A percentile compares a stretch with the other conserved stretches of the same genome.
phyloP scores from a whole-genome alignment of 2,113 vertebrate genomes.

The Progne subis region DNA sequence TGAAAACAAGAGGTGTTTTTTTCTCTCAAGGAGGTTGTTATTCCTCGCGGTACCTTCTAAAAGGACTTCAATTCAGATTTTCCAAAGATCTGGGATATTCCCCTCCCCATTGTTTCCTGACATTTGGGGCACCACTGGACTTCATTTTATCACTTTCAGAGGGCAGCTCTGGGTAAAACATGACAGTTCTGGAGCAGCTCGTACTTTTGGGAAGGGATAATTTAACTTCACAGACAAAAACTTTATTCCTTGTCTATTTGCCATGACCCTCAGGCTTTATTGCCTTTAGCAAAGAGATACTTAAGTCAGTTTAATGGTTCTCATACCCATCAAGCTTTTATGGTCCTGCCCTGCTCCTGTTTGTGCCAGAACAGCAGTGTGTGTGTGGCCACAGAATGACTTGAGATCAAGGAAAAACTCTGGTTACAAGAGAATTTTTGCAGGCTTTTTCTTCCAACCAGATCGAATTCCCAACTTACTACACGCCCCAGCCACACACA shows the following conservation, averaged over 20 bases:
- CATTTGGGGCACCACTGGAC: neutral
- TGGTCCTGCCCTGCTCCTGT: neutral
- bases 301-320: constrained; percentile 1
- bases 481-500: neutral
- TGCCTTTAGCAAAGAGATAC: neutral
- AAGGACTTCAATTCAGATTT: neutral
- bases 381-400: constrained; percentile 22
- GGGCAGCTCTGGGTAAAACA: neutral
- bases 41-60: neutral
- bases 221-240: neutral
- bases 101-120: neutral
- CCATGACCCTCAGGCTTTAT: neutral
- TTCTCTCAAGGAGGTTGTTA: neutral
- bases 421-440: neutral
- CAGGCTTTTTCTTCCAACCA: neutral
- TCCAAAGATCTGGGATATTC: neutral
- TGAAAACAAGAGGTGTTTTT: neutral
- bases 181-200: neutral
- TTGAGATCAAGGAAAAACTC: neutral
- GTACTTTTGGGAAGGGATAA: neutral
- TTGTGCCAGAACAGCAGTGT: neutral
- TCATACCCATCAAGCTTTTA: neutral
- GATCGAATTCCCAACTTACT: neutral
- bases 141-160: neutral
- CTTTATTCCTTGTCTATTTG: neutral